Conservation (phyloP, 2,888 invertebrate species). For the Heliconius hortense region DNA sequence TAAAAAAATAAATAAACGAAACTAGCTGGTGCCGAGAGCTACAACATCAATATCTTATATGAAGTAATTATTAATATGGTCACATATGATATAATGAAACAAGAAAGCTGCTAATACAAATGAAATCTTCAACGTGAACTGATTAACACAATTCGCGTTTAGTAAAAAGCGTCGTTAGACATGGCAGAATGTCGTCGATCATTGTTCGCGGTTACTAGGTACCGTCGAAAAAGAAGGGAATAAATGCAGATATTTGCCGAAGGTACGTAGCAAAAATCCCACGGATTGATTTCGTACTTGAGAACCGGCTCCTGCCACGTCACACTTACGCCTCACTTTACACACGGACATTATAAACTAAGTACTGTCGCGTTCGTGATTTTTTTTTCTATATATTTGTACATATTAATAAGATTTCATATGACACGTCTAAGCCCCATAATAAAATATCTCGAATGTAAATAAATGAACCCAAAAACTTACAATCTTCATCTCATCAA, state of each 20-base stretch:
- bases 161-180: conserved; percentile 33
- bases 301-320: conserved; percentile 43
- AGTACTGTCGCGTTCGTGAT: neutral
- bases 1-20: conserved; percentile 40
- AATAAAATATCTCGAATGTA: neutral
- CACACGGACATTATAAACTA: conserved; percentile 19
- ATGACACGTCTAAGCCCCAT: neutral
- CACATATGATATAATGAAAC: neutral
- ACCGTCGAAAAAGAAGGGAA: conserved; percentile 35
- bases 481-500: neutral
- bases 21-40: conserved; percentile 32
- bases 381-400: neutral
- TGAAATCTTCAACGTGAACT: conserved; percentile 12
- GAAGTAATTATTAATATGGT: conserved; percentile 35
- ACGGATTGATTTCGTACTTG: conserved; percentile 40
- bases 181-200: conserved; percentile 33
- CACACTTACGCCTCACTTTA: conserved; percentile 41
- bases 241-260: conserved; percentile 37
- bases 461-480: neutral
- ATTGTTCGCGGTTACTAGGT: conserved; percentile 32
- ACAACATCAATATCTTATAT: conserved; percentile 36
- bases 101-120: conserved; percentile 15
- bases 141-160: conserved; percentile 22
- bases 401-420: neutral
- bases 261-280: conserved; percentile 39